phyloP scores from a whole-genome alignment of 1,140 invertebrate genomes.

The Nasonia vitripennis region DNA sequence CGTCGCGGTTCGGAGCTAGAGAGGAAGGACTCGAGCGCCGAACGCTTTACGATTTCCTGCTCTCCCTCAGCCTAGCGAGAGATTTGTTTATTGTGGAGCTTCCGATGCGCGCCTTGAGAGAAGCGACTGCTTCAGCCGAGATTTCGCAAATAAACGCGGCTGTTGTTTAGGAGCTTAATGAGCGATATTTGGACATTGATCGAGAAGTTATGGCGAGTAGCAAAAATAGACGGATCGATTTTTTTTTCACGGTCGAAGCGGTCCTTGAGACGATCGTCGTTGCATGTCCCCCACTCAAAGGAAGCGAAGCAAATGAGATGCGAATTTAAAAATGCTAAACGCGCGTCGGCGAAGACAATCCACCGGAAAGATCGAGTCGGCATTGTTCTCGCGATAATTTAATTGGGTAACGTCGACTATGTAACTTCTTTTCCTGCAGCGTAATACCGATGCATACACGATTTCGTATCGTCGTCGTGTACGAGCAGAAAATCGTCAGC shows the following conservation, averaged over 20 bases:
- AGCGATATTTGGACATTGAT: neutral
- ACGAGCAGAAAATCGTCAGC: neutral
- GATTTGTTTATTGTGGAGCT: slow-evolving; percentile 43
- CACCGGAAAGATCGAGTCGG: neutral
- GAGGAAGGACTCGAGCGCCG: neutral
- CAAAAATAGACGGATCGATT: too few relatives aligned
- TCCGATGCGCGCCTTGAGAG: neutral
- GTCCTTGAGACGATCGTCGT: too few relatives aligned
- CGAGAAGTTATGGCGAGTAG: too few relatives aligned
- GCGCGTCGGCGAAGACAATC: neutral
- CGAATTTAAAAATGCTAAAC: slow-evolving; percentile 1
- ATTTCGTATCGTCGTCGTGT: neutral
- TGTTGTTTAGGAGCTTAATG: neutral
- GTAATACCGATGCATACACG: neutral
- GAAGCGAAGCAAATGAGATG: neutral
- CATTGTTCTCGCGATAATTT: slow-evolving; percentile 11
- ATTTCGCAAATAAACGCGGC: slow-evolving; percentile 24
- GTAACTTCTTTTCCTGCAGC: neutral
- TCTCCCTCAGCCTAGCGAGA: neutral
- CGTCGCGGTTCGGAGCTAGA: neutral
- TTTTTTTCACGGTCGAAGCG: too few relatives aligned
- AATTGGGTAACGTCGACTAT: slow-evolving; percentile 29
- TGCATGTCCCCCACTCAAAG: too few relatives aligned
- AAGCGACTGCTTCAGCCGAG: neutral
- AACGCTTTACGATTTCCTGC: slow-evolving; percentile 52